Percentiles rank a stretch among this genome's conserved stretches.
Evolutionary conservation across 2,113 vertebrate species (phyloP).

Genomic region (Aldabrachelys gigantea): DNA sequence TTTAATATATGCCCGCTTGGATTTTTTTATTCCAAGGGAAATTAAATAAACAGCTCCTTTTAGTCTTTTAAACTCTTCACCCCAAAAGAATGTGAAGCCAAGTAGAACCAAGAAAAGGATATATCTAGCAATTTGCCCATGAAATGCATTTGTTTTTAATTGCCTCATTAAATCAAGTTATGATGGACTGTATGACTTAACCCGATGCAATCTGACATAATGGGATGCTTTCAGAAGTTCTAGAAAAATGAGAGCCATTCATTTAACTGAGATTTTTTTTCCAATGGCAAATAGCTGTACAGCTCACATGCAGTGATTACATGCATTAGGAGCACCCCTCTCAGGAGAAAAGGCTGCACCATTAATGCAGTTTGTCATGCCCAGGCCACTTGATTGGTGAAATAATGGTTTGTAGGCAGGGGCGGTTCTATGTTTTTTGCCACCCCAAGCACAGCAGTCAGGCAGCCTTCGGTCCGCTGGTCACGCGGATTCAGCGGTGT

Average conservation of each 20-base stretch:
- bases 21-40: conserved; percentile 12
- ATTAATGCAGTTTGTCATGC: conserved; percentile 49
- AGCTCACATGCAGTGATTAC: background rate
- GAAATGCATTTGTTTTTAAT: conserved; percentile 57
- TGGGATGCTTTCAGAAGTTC: conserved; percentile 48
- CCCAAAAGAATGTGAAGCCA: conserved; percentile 49
- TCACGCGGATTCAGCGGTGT: too few species aligned
- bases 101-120: conserved; percentile 30
- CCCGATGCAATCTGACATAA: conserved; percentile 30
- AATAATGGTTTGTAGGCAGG: background rate
- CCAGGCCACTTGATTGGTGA: background rate
- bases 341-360: conserved; percentile 22
- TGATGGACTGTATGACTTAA: conserved; percentile 53
- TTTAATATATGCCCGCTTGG: background rate
- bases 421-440: too few species aligned
- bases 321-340: background rate
- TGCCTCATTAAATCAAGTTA: conserved; percentile 62
- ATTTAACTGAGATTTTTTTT: conserved; percentile 20
- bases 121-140: conserved; percentile 7
- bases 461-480: too few species aligned
- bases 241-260: background rate
- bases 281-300: background rate
- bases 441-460: too few species aligned
- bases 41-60: conserved; percentile 30
- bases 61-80: conserved; percentile 22